Base-by-base conservation (phyloP, 2,888 invertebrate species). In the Microplitis manilae region DNA sequence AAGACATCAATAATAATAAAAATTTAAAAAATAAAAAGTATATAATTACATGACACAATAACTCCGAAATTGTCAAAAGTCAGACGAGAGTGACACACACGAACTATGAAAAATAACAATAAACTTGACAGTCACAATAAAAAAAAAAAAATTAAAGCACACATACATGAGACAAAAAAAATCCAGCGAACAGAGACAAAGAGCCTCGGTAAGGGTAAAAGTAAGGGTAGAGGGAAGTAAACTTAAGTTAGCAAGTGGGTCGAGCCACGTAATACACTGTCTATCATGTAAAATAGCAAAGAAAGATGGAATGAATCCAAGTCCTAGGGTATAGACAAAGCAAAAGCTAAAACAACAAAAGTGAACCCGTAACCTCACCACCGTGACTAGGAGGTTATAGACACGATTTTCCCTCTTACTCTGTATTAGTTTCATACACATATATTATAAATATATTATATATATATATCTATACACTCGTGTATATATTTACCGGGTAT, bases 201-300 rank as follows among this genome's bases (percentile, higher is more conserved):
- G 69, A 73, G 50, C 2, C 7, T 39, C 39, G 38, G 72, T 9
- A 62, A 41, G 30, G 70, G 79, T 72, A 80, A 79, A 76, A 60
- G 80, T 79, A 78, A 78, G 79, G 78, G 79, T 78, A 59, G 8
- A 59, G 8, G 59, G 59, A 59, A 59, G n/a, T 6, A 59, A 30
- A 30, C 59, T 8, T 62, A 62, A 17, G 62, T 17, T 8, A 62
- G 77, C 82, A 87, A 86, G 85, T 87, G 84, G 87, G 86, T 85
- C 87, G 85, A 81, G 84, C 86, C 86, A 87, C 86, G 87, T 87
- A 87, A 50, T 8, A 13, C 83, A 83, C 77, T 64, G 59, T 73
- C 68, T 77, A 70, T 75, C 77, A 62, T 69, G 69, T 77, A 65
- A 73, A 73, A 77, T 70, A 69, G 73, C 70, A 50, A 1, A 59